Conservation (phyloP, 2,888 invertebrate genomes). For the Cryptocephalus moraei region DNA sequence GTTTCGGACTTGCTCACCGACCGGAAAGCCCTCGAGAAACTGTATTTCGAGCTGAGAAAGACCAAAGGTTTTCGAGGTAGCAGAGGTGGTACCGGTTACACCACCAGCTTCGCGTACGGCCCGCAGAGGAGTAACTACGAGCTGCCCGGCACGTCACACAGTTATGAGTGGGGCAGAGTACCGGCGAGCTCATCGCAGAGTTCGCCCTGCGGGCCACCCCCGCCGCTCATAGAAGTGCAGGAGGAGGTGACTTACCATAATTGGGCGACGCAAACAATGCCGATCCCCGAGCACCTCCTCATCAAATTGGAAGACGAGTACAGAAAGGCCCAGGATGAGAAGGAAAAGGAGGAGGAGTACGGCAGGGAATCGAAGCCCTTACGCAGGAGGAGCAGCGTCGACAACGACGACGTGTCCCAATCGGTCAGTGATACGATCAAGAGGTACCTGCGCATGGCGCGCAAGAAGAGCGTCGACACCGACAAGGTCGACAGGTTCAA, state of each 20-base stretch:
- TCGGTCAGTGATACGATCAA: conserved; percentile 83
- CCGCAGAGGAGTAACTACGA: conserved; percentile 15
- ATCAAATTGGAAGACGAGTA: conserved; percentile 40
- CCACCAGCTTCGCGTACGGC: conserved; percentile 13
- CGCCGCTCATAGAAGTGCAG: conserved; percentile 59
- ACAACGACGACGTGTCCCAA: conserved; percentile 76
- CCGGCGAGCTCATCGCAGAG: neutral
- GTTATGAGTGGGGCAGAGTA: neutral
- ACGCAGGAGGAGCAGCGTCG: conserved; percentile 65
- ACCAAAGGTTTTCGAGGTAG: conserved; percentile 47
- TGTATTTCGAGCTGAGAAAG: conserved; percentile 62
- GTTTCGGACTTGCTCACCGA: conserved; percentile 65
- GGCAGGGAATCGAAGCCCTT: conserved; percentile 31
- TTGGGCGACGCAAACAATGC: conserved; percentile 50
- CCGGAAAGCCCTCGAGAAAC: conserved; percentile 59
- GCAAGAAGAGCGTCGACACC: conserved; percentile 76
- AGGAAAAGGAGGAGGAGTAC: conserved; percentile 17
- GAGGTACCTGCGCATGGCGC: conserved; percentile 74
- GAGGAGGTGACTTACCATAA: conserved; percentile 37
- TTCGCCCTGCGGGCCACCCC: conserved; percentile 19
- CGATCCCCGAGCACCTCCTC: conserved; percentile 47
- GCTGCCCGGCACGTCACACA: conserved; percentile 2
- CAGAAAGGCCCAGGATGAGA: conserved; percentile 38
- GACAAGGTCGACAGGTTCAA: conserved; percentile 76
- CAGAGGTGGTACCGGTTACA: conserved; percentile 25